A percentile compares a stretch with the other conserved stretches of the same genome.
These are phyloP conservation scores for Brachypodius melanocephalos DNA, from an alignment of 2,113 vertebrate species.

Conservation along the genomic window DNA sequence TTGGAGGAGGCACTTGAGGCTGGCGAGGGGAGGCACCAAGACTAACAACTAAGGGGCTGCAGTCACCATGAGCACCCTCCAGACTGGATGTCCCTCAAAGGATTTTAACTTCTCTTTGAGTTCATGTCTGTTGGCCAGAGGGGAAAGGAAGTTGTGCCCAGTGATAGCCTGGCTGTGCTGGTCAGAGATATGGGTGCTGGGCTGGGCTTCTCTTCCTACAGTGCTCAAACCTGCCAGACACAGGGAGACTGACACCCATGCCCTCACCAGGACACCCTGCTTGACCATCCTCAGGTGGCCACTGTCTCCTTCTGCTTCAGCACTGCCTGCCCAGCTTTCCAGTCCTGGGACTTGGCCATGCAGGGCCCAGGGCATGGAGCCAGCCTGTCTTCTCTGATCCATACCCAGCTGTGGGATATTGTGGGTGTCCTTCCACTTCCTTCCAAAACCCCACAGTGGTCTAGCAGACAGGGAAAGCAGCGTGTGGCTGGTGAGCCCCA, in stretches of 20 bases:
- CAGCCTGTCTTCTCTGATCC: background rate
- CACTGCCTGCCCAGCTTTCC: background rate
- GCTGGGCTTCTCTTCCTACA: background rate
- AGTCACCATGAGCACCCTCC: background rate
- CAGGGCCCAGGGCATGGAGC: background rate
- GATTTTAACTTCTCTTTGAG: background rate
- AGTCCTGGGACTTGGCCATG: accelerated
- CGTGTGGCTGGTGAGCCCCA: background rate
- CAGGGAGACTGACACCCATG: background rate
- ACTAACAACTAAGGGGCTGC: background rate
- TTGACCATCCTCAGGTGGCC: background rate
- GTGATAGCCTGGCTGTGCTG: background rate
- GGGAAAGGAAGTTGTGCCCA: background rate
- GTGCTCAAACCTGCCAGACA: background rate
- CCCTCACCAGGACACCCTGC: background rate
- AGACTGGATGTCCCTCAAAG: background rate
- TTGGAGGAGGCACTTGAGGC: background rate
- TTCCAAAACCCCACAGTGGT: background rate
- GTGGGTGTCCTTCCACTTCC: background rate
- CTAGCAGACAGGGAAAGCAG: background rate
- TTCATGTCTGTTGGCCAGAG: background rate
- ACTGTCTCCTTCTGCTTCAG: background rate
- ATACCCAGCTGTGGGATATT: background rate
- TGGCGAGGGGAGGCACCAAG: background rate
- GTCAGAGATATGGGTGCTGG: background rate